Evolutionary conservation across 2,797 vertebrate species (phyloP).

Genomic region (Anabas testudineus): DNA sequence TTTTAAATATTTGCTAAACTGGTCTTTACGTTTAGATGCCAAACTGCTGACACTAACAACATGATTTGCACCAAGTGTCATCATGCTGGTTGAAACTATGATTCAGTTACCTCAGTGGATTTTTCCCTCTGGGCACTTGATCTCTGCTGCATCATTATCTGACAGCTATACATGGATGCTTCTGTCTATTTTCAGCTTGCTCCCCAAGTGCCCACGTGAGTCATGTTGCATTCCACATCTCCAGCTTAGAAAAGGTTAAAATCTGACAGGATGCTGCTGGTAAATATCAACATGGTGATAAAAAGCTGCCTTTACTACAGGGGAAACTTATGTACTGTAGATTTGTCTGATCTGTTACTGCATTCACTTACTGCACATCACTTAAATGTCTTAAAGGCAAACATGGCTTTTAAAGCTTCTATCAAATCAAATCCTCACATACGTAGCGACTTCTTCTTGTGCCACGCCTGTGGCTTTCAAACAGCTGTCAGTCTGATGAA

Average conservation of each 20-base stretch:
- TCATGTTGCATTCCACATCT: constrained; percentile 50
- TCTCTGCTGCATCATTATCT: constrained; percentile 61
- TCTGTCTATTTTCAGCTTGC: constrained; percentile 67
- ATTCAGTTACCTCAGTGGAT: constrained; percentile 32
- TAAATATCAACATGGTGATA: constrained; percentile 55
- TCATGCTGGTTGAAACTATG: constrained; percentile 9
- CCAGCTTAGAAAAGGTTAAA: constrained; percentile 48
- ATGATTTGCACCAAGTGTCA: constrained; percentile 23
- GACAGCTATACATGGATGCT: constrained; percentile 40
- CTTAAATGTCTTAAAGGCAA: neutral
- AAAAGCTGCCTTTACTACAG: constrained; percentile 37
- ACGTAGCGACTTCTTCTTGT: neutral
- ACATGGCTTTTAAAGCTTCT: neutral
- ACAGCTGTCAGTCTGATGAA: constrained; percentile 19
- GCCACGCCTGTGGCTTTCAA: neutral
- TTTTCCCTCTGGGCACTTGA: constrained; percentile 34
- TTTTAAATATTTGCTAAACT: neutral
- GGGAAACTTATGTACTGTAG: constrained; percentile 15
- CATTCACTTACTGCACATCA: neutral
- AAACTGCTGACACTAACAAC: constrained; percentile 8
- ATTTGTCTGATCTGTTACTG: neutral
- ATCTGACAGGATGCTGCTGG: constrained; percentile 46
- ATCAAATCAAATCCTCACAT: neutral
- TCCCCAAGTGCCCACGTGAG: constrained; percentile 51
- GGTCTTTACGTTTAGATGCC: constrained; percentile 9